Evolutionary conservation across 2,113 vertebrate genomes (phyloP), one percentile per base, ranked within the genome.

Genomic region (Ellobius talpinus): DNA sequence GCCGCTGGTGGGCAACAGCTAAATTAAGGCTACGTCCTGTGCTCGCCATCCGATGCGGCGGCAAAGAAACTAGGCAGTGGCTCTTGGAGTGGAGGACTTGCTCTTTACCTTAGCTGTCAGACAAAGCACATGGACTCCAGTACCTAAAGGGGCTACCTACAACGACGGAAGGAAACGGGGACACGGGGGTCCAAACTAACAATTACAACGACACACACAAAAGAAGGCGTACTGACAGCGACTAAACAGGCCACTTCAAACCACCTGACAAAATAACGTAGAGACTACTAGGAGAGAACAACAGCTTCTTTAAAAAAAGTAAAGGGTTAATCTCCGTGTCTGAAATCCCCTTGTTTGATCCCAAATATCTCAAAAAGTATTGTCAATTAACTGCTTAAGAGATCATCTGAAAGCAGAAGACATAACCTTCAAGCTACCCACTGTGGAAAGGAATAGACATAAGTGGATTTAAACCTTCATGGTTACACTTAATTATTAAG

Each of bases 141-240:
- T 66, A 97, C 76, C 72, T 93, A n/a, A 77, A 19, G 8, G 70
- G 66, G 50, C 21, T 84, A 89, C 90, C 68, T 88, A 68, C 92
- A 78, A 31, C 19, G 19, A 93, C 58, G 85, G 82, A 74, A 91
- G 45, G 82, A 65, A 68, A 78, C 78, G 87, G 29, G 87, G 66
- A 94, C 63, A 82, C n/a, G 85, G 61, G 50, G 52, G 77, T 42
- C 90, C 93, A 95, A 91, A 93, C 90, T 77, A 93, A 92, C 78
- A 97, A 76, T 84, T 87, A 82, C 95, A 94, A 81, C 39, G 88
- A 77, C 74, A 79, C 5, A 39, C 94, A 93, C 90, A 93, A 92
- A 93, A 47, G 7, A 68, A 91, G 95, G 10, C 66, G 73, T n/a
- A 90, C 31, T 95, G 82, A 89, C 78, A 92, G 66, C 39, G 70